Percentiles rank a stretch among this genome's conserved stretches.
Evolutionary conservation across 1,140 invertebrate species (phyloP).

Genomic region (Aphaenogaster ashmeadi): DNA sequence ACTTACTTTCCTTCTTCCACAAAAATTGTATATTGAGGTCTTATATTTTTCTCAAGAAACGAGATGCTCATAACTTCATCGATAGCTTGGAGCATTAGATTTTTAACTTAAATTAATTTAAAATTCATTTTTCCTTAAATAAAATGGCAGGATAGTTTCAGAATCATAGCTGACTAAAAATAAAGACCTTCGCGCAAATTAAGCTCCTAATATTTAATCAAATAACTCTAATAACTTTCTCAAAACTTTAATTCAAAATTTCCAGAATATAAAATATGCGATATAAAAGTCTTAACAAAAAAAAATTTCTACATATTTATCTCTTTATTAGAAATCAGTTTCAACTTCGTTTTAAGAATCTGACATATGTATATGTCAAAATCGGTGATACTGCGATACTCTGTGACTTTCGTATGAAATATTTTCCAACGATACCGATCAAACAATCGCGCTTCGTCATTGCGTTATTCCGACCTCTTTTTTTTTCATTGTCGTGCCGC

Average conservation of each 20-base stretch:
- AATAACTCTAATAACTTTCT: neutral
- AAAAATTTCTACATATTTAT: neutral
- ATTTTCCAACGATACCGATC: constrained; percentile 12
- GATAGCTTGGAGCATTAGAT: neutral
- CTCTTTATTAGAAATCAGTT: neutral
- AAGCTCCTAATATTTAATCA: neutral
- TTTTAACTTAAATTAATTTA: constrained; percentile 1
- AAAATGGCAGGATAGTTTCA: neutral
- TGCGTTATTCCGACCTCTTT: constrained; percentile 16
- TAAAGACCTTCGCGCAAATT: neutral
- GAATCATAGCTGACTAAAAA: neutral
- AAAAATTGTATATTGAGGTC: neutral
- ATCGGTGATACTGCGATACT: too few species aligned
- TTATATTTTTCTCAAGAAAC: neutral
- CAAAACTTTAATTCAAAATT: neutral
- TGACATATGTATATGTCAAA: neutral
- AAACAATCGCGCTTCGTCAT: neutral
- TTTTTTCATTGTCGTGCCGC: constrained; percentile 12
- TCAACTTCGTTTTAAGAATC: neutral
- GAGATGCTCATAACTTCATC: neutral
- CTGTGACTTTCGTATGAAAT: neutral
- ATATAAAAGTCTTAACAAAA: neutral
- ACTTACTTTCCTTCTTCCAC: neutral
- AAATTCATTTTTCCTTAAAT: neutral
- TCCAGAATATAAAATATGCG: neutral